Base-by-base conservation (phyloP, 2,797 vertebrate genomes). In the Orestias chungarensis region DNA sequence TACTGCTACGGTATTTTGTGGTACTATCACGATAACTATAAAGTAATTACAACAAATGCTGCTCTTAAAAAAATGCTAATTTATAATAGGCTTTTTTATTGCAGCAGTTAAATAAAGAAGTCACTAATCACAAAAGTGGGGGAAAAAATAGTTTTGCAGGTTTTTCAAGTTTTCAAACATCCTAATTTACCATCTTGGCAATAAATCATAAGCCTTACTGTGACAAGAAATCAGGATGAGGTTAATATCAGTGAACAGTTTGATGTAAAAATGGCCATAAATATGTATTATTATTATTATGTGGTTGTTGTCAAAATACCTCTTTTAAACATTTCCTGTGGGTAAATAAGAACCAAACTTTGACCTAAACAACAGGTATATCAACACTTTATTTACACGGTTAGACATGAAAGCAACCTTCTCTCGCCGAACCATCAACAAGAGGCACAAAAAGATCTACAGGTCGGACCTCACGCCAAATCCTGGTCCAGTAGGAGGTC, bases 381-480 rank as follows among this genome's bases (percentile, higher is more conserved):
- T 88, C 68, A 88, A 89, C 74, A 88, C 59, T 94, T 94, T 94
- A 94, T 94, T 94, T 94, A 94, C 93, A 94, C 78, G 88, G 76
- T 74, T 83, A 74, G 90, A 83, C 76, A 80, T 79, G 79, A 82
- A 75, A 80, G 64, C 61, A 47, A 59, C 55, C 74, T 83, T 79
- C 72, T 65, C 74, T 64, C 49, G 65, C 55, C 69, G 73, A 43
- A 76, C 62, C 66, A 70, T 64, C 20, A 70, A 20, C 18, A 18
- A 50, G 10, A 52, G 66, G 52, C 55, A 47, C 33, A 1, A 61
- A 33, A 25, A 70, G 50, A 57, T 74, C 93, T 92, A 99, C 86
- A 99, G 94, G 83, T 97, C 97, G 25, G 95, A 31, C 92, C 96
- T 95, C 49, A 99, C 95, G 76, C 97, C 96, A 78, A 99, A 95